A percentile compares a stretch with the other conserved stretches of the same genome.
These are phyloP conservation scores for Catocala fraxini DNA, from an alignment of 2,888 invertebrate genomes.

Conservation along the genomic window DNA sequence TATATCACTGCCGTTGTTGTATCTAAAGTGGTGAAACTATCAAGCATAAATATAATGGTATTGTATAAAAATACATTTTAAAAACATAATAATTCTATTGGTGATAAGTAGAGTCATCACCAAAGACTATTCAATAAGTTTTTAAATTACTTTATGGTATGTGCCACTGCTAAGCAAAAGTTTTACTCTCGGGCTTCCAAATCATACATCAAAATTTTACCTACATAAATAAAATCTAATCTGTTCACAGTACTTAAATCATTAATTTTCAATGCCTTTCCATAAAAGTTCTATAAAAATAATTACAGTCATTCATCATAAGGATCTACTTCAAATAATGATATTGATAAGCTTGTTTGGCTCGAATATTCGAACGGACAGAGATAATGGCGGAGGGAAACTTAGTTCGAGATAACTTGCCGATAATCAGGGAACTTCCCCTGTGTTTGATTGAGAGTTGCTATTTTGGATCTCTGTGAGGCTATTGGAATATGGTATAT, in stretches of 20 bases:
- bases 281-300: neutral
- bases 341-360: conserved; percentile 41
- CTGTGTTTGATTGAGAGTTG: conserved; percentile 41
- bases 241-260: neutral
- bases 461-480: conserved; percentile 34
- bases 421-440: conserved; percentile 43
- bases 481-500: conserved; percentile 1
- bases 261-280: neutral
- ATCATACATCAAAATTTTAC: too few relatives aligned
- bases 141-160: too few relatives aligned
- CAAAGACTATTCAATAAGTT: too few relatives aligned
- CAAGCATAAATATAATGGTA: too few relatives aligned
- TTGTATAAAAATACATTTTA: too few relatives aligned
- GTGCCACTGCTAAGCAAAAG: too few relatives aligned
- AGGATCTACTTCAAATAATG: conserved; percentile 25
- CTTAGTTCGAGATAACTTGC: conserved; percentile 44
- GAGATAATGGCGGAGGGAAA: conserved; percentile 34
- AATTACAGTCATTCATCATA: conserved; percentile 18
- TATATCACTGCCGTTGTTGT: too few relatives aligned
- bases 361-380: conserved; percentile 18
- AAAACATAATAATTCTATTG: too few relatives aligned
- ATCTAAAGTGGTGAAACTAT: too few relatives aligned
- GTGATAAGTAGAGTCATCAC: too few relatives aligned
- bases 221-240: too few relatives aligned
- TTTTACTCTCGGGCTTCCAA: too few relatives aligned